Base-by-base conservation (phyloP, 1,140 invertebrate genomes). In the Brachystomella parvula region DNA sequence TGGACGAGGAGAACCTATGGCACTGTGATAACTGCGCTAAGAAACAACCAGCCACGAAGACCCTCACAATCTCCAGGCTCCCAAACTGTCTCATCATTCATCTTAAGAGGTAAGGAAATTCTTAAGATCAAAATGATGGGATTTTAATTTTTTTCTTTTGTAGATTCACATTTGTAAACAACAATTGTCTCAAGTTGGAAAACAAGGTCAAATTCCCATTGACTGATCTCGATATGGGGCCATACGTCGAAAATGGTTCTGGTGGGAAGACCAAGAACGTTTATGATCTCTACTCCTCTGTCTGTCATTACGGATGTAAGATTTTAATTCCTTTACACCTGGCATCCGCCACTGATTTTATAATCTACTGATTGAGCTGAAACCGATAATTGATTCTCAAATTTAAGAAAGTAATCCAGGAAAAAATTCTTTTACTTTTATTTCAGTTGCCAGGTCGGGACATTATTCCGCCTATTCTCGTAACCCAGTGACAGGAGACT, bases 1-100 rank as follows among this genome's bases (percentile, higher is more conserved):
- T 88, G 70, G 86, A 87, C 75, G 82, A 85, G 71, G 81, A 85
- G 68, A 87, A 87, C 78, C 85, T 85, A 24, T 88, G 86, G 86
- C 86, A 81, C 76, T 87, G 86, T 77, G 85, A 86, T 6, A 79
- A 80, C 62, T 88, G 86, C 74, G 78, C 83, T 71, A 79, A 79
- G 65, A 87, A 87, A 72, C 85, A 85, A 71, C 83, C 83, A 76
- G 86, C 86, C 12, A 86, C 83, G 30, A 87, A 87, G 76, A 86
- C 85, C 9, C 79, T 88, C 53, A 83, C 84, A 12, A 82, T 88
- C 58, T 87, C 85, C 80, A 79, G 83, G 69, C 86, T 84, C 76
- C 86, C 86, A 6, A 84, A 86, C 76, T 86, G 82, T 73, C 80
- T 88, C 6, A 87, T 88, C 75, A 82, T 88, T 39, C 86, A 87